Conservation (phyloP, 2,797 vertebrate species). For the Periophthalmus magnuspinnatus region DNA sequence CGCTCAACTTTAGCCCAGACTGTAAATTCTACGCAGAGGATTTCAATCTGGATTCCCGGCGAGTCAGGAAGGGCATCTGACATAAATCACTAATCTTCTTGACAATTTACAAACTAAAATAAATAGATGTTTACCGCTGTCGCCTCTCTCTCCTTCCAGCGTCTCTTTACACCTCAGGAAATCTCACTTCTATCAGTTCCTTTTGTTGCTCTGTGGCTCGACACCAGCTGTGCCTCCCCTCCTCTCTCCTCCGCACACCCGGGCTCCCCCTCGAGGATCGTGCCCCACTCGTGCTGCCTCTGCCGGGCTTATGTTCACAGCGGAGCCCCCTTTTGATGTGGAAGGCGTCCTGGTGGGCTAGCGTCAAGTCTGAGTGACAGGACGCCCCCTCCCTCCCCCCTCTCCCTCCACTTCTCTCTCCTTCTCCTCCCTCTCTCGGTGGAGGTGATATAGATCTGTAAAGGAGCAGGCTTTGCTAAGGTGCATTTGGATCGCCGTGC, state of each 20-base stretch:
- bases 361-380: slow-evolving; percentile 66
- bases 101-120: too few relatives aligned
- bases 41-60: too few relatives aligned
- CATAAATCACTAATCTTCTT: too few relatives aligned
- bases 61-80: too few relatives aligned
- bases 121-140: not conserved
- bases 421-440: not conserved
- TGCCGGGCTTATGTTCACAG: slow-evolving; percentile 64
- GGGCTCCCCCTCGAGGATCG: slow-evolving; percentile 30
- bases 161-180: not conserved
- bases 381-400: not conserved
- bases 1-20: too few relatives aligned
- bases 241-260: slow-evolving; percentile 47
- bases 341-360: slow-evolving; percentile 50
- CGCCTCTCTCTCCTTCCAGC: not conserved
- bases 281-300: slow-evolving; percentile 50
- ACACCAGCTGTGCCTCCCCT: slow-evolving; percentile 54
- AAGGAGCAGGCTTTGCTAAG: slow-evolving; percentile 55
- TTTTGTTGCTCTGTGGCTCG: slow-evolving; percentile 23
- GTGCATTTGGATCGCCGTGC: slow-evolving; percentile 59
- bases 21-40: too few relatives aligned
- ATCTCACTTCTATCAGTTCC: not conserved
- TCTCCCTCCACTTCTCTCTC: too few relatives aligned
- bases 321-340: slow-evolving; percentile 63
- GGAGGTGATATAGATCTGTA: slow-evolving; percentile 46